A percentile compares a stretch with the other conserved stretches of the same genome.
phyloP scores from a whole-genome alignment of 2,888 invertebrate genomes.

The Drosophila formosana region DNA sequence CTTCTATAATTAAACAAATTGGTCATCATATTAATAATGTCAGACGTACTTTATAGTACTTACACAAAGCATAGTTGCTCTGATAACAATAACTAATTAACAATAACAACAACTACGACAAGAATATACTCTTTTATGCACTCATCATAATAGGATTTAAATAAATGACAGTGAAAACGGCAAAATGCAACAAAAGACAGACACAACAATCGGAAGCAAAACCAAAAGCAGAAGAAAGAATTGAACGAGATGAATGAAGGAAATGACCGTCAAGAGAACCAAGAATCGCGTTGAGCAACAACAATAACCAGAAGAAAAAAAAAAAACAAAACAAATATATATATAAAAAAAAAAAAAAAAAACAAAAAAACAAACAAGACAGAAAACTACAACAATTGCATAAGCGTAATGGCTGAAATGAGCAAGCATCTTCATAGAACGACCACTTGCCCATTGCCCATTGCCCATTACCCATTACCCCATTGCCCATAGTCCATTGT shows the following conservation, averaged over 20 bases:
- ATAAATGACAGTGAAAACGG: constrained; percentile 52
- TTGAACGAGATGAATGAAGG: constrained; percentile 22
- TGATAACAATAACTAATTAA: constrained; percentile 30
- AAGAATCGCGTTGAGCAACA: constrained; percentile 36
- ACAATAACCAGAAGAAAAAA: constrained; percentile 19
- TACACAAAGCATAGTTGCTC: constrained; percentile 29
- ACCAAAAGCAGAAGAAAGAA: constrained; percentile 9
- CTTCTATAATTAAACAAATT: constrained; percentile 1
- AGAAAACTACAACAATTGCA: constrained; percentile 35
- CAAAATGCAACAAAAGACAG: constrained; percentile 53
- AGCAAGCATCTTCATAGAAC: constrained; percentile 52
- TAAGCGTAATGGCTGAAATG: constrained; percentile 33
- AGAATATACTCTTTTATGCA: constrained; percentile 5
- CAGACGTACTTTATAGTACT: constrained; percentile 10
- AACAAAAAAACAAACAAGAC: not conserved
- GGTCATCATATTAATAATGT: constrained; percentile 16
- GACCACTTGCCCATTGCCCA: constrained; percentile 54
- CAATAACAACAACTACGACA: constrained; percentile 12
- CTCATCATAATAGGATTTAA: constrained; percentile 51
- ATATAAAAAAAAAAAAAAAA: constrained; percentile 10
- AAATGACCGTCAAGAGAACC: constrained; percentile 31
- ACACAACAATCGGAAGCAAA: constrained; percentile 38
- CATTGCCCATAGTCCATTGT: constrained; percentile 47
- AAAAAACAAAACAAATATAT: constrained; percentile 9
- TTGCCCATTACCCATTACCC: constrained; percentile 49